A percentile compares a stretch with the other conserved stretches of the same genome.
Conservation (phyloP, 2,888 invertebrate species). For the Synanthedon vespiformis region DNA sequence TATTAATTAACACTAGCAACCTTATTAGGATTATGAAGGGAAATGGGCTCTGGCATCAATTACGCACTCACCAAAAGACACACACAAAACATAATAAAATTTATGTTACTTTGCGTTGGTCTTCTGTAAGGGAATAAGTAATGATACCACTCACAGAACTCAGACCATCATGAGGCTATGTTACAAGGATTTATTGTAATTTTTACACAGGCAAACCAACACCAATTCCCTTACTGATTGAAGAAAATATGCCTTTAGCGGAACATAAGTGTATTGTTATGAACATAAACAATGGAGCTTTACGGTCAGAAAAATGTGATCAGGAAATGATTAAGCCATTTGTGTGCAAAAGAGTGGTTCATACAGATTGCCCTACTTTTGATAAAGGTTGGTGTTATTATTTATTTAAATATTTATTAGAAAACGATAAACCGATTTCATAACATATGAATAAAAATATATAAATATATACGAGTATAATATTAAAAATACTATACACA, state of each 20-base stretch:
- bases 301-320: conserved; percentile 6
- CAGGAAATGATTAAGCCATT: conserved; percentile 5
- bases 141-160: too few species aligned
- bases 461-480: too few species aligned
- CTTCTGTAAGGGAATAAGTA: too few species aligned
- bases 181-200: background rate
- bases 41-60: too few species aligned
- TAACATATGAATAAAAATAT: too few species aligned
- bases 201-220: background rate
- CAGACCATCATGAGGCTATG: too few species aligned
- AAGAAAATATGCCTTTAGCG: background rate
- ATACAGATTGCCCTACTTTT: conserved; percentile 13
- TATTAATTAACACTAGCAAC: too few species aligned
- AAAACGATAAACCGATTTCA: background rate
- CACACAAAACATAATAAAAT: too few species aligned
- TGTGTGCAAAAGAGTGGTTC: conserved; percentile 14
- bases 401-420: background rate
- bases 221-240: background rate
- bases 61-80: too few species aligned
- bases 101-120: too few species aligned
- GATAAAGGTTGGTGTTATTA: conserved; percentile 10
- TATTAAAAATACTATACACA: too few species aligned
- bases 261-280: conserved; percentile 7
- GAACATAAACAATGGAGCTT: conserved; percentile 10
- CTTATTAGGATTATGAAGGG: too few species aligned